Evolutionary conservation across 2,797 vertebrate genomes (phyloP).

Genomic region (Micrastur ruficollis): DNA sequence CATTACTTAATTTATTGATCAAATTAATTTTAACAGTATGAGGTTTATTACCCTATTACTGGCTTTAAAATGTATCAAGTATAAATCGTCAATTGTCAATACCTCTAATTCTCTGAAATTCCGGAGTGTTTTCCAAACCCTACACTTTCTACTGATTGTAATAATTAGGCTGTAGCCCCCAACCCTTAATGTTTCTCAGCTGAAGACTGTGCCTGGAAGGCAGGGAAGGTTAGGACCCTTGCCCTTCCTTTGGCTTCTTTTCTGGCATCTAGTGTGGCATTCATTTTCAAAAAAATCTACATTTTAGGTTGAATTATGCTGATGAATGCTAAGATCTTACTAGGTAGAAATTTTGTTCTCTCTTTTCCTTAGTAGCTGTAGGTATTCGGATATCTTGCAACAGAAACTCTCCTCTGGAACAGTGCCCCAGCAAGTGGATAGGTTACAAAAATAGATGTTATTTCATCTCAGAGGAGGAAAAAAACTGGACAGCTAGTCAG

Average conservation of each 20-base stretch:
- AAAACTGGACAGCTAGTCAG: not conserved
- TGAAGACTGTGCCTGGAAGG: not conserved
- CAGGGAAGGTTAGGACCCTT: not conserved
- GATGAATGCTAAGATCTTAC: not conserved
- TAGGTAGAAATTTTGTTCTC: not conserved
- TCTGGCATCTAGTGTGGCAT: not conserved
- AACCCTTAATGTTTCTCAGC: not conserved
- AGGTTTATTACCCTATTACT: not conserved
- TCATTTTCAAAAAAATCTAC: not conserved
- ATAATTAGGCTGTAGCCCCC: not conserved
- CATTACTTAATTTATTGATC: too few relatives aligned
- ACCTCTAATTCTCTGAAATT: not conserved
- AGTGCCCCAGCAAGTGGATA: not conserved
- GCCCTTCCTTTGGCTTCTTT: not conserved
- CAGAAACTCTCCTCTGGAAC: not conserved
- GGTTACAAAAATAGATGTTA: not conserved
- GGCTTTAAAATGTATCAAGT: not conserved
- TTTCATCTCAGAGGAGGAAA: not conserved
- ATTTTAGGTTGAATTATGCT: not conserved
- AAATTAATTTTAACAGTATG: not conserved
- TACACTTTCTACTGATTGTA: not conserved
- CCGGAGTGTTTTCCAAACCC: not conserved
- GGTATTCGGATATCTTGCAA: accelerated
- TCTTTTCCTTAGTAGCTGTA: not conserved
- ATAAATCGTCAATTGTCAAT: not conserved